Conservation (phyloP, 2,888 invertebrate genomes). For the Folsomia candida region DNA sequence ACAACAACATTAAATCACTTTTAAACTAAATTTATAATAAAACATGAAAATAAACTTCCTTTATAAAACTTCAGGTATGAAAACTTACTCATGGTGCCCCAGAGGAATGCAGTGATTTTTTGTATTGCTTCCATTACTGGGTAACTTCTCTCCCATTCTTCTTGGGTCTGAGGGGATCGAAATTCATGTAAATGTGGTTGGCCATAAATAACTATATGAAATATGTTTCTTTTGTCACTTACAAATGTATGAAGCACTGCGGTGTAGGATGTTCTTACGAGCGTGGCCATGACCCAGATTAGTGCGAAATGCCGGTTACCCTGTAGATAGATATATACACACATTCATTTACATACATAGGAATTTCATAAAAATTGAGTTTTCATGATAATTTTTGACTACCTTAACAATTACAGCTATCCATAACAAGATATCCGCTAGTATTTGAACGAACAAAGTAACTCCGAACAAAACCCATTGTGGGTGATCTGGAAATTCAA, state of each 20-base stretch:
- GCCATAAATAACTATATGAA: too few relatives aligned
- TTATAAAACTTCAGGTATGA: too few relatives aligned
- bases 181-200: too few relatives aligned
- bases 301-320: constrained; percentile 20
- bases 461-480: constrained; percentile 23
- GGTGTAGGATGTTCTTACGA: constrained; percentile 3
- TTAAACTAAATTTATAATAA: too few relatives aligned
- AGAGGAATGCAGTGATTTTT: constrained; percentile 41
- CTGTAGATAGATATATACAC: constrained; percentile 9
- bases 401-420: constrained; percentile 30
- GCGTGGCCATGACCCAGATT: constrained; percentile 8
- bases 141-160: constrained; percentile 32
- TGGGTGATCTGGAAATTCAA: constrained; percentile 28
- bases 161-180: too few relatives aligned
- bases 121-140: constrained; percentile 25
- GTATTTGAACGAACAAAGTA: constrained; percentile 25
- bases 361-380: neutral
- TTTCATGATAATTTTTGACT: too few relatives aligned
- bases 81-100: too few relatives aligned
- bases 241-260: neutral
- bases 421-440: constrained; percentile 27
- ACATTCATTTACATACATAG: neutral
- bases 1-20: too few relatives aligned
- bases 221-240: neutral
- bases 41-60: too few relatives aligned